phyloP scores from a whole-genome alignment of 2,113 vertebrate genomes.

The Prionailurus viverrinus region DNA sequence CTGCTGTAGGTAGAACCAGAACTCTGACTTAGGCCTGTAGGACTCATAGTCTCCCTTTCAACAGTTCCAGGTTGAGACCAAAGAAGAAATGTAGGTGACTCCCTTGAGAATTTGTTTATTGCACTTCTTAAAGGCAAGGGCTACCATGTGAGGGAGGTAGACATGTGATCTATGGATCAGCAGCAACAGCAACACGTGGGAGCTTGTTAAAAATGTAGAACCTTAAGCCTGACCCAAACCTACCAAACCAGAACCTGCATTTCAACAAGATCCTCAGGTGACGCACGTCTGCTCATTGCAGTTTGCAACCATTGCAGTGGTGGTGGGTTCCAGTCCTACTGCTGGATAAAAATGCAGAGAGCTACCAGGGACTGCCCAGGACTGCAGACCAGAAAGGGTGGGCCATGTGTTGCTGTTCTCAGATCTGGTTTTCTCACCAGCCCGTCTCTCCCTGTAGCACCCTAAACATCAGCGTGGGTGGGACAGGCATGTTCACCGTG shows the following conservation, averaged over 20 bases:
- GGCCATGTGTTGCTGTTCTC: neutral
- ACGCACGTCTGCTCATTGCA: neutral
- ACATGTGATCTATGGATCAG: no score
- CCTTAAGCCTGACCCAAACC: neutral
- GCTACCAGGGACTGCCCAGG: neutral
- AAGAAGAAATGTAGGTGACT: neutral
- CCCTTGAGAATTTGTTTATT: neutral
- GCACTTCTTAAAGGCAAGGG: neutral
- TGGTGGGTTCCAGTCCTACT: neutral
- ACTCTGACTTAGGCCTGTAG: neutral
- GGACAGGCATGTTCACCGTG: conserved; percentile 74
- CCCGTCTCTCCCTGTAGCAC: conserved; percentile 30
- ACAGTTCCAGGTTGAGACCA: neutral
- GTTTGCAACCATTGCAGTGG: neutral
- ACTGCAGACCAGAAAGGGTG: neutral
- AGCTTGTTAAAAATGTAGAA: neutral
- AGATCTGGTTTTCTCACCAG: neutral
- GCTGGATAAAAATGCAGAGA: neutral
- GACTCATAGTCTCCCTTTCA: neutral
- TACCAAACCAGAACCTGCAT: neutral
- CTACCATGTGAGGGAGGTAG: neutral
- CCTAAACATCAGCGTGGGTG: conserved; percentile 78
- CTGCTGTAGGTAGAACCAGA: neutral
- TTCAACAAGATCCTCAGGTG: neutral
- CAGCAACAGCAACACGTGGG: neutral